Percentiles rank a stretch among this genome's conserved stretches.
Evolutionary conservation across 2,888 invertebrate species (phyloP).

Genomic region (Hyppa rectilinea): DNA sequence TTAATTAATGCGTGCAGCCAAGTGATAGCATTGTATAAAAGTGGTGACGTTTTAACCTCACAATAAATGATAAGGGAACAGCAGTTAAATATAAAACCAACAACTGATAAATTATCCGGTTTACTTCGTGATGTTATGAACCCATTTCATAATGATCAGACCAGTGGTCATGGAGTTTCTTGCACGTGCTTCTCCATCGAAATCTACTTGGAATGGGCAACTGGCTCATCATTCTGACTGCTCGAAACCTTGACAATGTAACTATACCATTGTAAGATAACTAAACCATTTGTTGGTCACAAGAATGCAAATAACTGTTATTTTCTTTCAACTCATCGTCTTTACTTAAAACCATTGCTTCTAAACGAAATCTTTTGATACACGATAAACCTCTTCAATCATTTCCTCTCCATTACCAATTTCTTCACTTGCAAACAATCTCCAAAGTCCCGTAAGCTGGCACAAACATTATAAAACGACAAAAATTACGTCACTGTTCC

Average conservation of each 20-base stretch:
- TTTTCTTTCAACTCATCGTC: neutral
- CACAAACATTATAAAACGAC: conserved; percentile 20
- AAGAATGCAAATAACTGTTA: no score
- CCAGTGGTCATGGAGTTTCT: no score
- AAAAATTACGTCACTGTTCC: conserved; percentile 47
- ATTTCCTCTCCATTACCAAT: conserved; percentile 12
- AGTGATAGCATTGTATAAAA: conserved; percentile 11
- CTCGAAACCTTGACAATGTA: no score
- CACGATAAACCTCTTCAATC: neutral
- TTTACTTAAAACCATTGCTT: neutral
- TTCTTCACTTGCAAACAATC: conserved; percentile 17
- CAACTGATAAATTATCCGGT: neutral
- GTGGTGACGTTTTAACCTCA: neutral
- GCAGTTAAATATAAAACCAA: neutral
- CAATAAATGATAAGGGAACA: conserved; percentile 3
- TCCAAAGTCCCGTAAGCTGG: conserved; percentile 12
- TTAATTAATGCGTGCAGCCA: neutral
- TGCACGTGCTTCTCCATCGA: no score
- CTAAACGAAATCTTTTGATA: neutral
- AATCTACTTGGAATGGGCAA: no score
- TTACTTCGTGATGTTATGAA: neutral
- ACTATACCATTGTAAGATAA: no score
- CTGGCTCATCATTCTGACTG: no score
- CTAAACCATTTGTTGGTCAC: no score
- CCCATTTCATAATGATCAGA: no score